phyloP scores from a whole-genome alignment of 2,113 vertebrate species.

The Struthidea cinerea region DNA sequence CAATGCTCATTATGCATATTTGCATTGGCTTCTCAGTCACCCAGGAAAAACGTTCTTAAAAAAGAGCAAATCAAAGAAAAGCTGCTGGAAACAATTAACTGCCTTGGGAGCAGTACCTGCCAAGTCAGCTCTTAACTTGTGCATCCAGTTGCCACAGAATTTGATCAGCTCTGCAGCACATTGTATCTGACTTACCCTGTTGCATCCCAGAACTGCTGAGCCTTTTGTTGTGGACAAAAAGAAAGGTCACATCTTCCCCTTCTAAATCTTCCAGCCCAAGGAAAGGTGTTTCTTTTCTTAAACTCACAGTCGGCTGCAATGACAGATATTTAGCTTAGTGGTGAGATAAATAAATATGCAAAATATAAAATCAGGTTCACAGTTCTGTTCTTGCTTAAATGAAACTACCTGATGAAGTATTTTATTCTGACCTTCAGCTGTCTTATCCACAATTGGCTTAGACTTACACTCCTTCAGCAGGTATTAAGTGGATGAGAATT shows the following conservation, averaged over 20 bases:
- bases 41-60: slow-evolving; percentile 28
- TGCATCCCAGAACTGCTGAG: slow-evolving; percentile 4
- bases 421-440: not conserved
- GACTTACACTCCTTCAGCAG: not conserved
- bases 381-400: not conserved
- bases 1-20: slow-evolving; percentile 21
- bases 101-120: slow-evolving; percentile 15
- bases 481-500: not conserved
- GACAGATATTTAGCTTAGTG: not conserved
- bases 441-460: not conserved
- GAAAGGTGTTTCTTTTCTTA: not conserved
- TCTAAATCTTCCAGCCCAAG: not conserved
- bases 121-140: not conserved
- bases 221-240: not conserved
- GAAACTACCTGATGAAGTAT: not conserved
- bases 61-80: not conserved
- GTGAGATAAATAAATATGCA: not conserved
- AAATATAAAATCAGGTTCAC: not conserved
- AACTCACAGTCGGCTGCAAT: not conserved
- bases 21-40: slow-evolving; percentile 20
- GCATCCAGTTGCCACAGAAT: not conserved
- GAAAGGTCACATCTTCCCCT: not conserved
- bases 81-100: not conserved
- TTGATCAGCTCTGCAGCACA: not conserved
- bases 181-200: not conserved